Evolutionary conservation across 2,113 vertebrate genomes (phyloP).

Genomic region (Dolichallabes microphthalmus): DNA sequence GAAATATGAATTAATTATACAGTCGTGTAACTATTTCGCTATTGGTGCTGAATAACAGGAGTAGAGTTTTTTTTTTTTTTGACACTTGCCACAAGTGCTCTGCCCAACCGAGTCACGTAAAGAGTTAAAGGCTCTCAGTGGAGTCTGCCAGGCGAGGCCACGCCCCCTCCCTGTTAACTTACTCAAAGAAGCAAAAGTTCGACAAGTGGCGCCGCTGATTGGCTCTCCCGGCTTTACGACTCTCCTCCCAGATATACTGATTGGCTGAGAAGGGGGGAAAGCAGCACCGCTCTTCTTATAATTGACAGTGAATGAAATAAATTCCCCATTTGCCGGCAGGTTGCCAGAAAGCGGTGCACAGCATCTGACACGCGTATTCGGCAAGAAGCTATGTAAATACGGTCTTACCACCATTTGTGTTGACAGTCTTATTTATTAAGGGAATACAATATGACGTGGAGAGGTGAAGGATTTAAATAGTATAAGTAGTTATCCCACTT

Average conservation of each 20-base stretch:
- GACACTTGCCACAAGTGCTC: not conserved
- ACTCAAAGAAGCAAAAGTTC: conserved; percentile 82
- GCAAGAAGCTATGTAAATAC: conserved; percentile 53
- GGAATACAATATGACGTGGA: conserved; percentile 37
- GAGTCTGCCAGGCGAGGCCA: conserved; percentile 71
- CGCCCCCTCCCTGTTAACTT: conserved; percentile 72
- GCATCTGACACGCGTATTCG: conserved; percentile 51
- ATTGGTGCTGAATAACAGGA: conserved; percentile 2
- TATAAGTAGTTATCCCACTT: not conserved
- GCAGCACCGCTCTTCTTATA: conserved; percentile 55
- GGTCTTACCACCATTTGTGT: conserved; percentile 38
- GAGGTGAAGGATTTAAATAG: not conserved
- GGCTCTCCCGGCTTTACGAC: conserved; percentile 57
- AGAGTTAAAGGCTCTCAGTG: conserved; percentile 71
- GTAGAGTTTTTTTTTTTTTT: not conserved
- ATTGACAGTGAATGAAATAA: conserved; percentile 75
- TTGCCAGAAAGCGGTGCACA: conserved; percentile 49
- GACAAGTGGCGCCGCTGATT: conserved; percentile 70
- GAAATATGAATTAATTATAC: not conserved
- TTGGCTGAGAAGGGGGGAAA: conserved; percentile 57
- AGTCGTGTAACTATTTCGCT: conserved; percentile 6
- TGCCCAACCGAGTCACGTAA: conserved; percentile 38
- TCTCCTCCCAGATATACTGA: conserved; percentile 51
- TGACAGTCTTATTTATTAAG: conserved; percentile 51
- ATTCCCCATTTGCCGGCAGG: conserved; percentile 48